phyloP scores from a whole-genome alignment of 1,140 invertebrate genomes.

The Leguminivora glycinivorella region DNA sequence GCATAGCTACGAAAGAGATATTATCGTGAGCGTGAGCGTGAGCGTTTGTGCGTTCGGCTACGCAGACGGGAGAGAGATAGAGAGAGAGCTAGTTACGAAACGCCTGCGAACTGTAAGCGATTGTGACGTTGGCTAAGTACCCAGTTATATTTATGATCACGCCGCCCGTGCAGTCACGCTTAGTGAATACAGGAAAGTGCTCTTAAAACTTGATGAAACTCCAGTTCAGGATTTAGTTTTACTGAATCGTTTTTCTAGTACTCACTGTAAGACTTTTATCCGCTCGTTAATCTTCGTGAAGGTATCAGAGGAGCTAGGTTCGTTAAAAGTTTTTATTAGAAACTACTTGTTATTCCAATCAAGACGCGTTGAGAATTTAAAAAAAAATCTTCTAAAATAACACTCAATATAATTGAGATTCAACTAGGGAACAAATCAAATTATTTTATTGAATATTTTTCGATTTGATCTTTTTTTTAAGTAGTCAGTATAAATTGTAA shows the following conservation, averaged over 20 bases:
- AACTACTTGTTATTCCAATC: not conserved
- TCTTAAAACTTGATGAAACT: constrained; percentile 38
- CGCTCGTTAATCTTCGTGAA: not conserved
- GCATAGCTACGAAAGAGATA: no score
- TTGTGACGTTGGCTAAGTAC: no score
- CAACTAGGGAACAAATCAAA: no score
- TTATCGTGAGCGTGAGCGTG: no score
- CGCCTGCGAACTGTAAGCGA: no score
- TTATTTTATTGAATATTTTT: no score
- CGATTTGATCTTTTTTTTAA: no score
- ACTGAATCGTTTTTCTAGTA: not conserved
- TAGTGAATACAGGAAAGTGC: constrained; percentile 36
- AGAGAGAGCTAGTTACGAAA: no score
- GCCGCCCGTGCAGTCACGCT: constrained; percentile 32
- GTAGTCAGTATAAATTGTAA: no score
- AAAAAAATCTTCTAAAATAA: not conserved
- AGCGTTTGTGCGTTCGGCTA: no score
- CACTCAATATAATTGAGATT: no score
- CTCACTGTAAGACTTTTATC: not conserved
- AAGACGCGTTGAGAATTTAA: not conserved
- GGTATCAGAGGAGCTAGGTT: not conserved
- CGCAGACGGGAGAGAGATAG: no score
- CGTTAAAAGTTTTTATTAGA: not conserved
- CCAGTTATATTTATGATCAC: constrained; percentile 32
- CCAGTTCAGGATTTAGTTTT: not conserved